Percentiles rank a stretch among this genome's conserved stretches.
Evolutionary conservation across 2,113 vertebrate species (phyloP).

Genomic region (Nannobrachium achirus): DNA sequence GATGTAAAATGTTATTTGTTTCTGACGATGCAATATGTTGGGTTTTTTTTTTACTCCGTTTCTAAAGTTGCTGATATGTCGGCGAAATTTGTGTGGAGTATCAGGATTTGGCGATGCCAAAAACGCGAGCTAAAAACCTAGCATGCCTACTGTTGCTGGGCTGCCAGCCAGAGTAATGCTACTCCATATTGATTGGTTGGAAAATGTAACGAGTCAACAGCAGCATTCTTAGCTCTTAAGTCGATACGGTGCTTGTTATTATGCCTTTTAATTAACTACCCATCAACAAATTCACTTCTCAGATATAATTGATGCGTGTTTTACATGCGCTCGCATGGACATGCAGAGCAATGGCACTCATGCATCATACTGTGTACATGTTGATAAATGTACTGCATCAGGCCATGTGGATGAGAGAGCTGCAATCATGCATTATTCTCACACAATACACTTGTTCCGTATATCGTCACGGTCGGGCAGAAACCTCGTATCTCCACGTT

Average conservation of each 20-base stretch:
- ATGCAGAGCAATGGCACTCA: not conserved
- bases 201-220: slow-evolving; percentile 34
- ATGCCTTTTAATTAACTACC: slow-evolving; percentile 29
- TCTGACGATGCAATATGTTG: not conserved
- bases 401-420: not conserved
- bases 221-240: slow-evolving; percentile 13
- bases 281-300: not conserved
- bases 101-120: not conserved
- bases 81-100: not conserved
- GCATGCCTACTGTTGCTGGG: slow-evolving; percentile 24
- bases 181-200: slow-evolving; percentile 38
- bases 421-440: not conserved
- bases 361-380: too few species aligned
- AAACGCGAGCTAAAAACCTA: not conserved
- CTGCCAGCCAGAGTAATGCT: slow-evolving; percentile 15
- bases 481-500: too few species aligned
- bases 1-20: slow-evolving; percentile 17
- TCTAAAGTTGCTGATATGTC: not conserved
- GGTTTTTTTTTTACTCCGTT: not conserved
- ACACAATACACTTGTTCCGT: too few species aligned
- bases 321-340: not conserved
- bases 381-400: too few species aligned
- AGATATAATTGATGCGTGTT: not conserved
- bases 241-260: slow-evolving; percentile 28
- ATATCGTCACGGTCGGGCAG: too few species aligned